phyloP scores from a whole-genome alignment of 2,113 vertebrate species.

The Carassius gibelio region DNA sequence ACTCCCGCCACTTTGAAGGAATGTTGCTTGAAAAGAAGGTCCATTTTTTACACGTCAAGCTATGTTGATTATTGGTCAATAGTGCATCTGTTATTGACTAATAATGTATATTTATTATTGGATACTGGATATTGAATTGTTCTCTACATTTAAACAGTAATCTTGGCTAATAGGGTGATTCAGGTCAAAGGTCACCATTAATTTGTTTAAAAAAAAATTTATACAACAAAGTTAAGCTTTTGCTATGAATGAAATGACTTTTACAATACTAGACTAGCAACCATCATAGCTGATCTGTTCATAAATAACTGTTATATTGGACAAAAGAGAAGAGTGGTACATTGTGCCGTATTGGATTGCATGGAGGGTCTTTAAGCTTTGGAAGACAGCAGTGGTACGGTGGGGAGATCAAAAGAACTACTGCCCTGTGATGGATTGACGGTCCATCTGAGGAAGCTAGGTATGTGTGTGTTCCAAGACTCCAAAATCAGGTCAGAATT shows the following conservation, averaged over 20 bases:
- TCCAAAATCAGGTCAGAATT: conserved; percentile 50
- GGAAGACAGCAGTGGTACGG: background rate
- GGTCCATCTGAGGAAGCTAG: conserved; percentile 23
- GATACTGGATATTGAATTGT: background rate
- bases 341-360: conserved; percentile 7
- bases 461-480: conserved; percentile 41
- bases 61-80: background rate
- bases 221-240: background rate
- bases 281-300: background rate
- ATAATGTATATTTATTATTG: background rate
- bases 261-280: no score
- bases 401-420: conserved; percentile 42
- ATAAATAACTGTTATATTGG: background rate
- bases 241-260: background rate
- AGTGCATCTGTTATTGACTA: background rate
- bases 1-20: background rate
- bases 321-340: background rate
- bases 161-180: background rate
- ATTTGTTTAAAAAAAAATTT: no score
- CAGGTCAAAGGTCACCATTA: background rate
- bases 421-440: conserved; percentile 37
- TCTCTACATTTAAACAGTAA: background rate
- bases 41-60: background rate
- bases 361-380: background rate
- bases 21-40: background rate